A percentile compares a stretch with the other conserved stretches of the same genome.
These are phyloP conservation scores for Omphaloscelis lunosa DNA, from an alignment of 2,888 invertebrate genomes.

Conservation along the genomic window DNA sequence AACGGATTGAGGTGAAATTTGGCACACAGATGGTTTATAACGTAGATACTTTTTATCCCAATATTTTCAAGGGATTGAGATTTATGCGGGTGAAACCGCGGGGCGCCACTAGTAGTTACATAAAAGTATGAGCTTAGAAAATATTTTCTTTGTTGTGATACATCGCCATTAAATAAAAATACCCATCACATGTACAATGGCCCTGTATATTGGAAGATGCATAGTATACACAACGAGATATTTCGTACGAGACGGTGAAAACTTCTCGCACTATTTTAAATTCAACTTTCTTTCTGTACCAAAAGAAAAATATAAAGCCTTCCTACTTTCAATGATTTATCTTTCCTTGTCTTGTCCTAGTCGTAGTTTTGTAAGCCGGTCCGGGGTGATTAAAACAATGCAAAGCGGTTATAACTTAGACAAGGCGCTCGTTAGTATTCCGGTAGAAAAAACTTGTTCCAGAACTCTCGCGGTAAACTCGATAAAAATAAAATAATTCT, in stretches of 20 bases:
- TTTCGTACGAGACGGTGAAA: neutral
- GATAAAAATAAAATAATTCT: constrained; percentile 52
- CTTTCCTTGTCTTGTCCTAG: constrained; percentile 40
- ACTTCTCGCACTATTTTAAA: constrained; percentile 20
- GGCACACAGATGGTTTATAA: too few species aligned
- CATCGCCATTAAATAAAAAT: neutral
- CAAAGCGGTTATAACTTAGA: constrained; percentile 63
- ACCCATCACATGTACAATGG: neutral
- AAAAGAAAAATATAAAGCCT: constrained; percentile 22
- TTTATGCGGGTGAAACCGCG: too few species aligned
- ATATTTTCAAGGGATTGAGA: too few species aligned
- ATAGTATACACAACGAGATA: neutral
- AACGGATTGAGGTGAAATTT: too few species aligned
- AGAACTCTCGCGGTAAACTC: constrained; percentile 44
- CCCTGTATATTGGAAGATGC: neutral
- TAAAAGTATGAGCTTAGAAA: neutral
- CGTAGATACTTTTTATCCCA: too few species aligned
- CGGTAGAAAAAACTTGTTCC: constrained; percentile 56
- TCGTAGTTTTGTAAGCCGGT: constrained; percentile 50
- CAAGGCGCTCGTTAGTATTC: constrained; percentile 61
- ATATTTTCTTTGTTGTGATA: neutral
- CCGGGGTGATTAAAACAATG: constrained; percentile 66
- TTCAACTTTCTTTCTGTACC: constrained; percentile 16
- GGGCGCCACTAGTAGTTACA: neutral
- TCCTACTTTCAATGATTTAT: constrained; percentile 54